Percentiles rank a stretch among this genome's conserved stretches.
These are phyloP conservation scores for Tor tambroides DNA, from an alignment of 2,113 vertebrate genomes.

Conservation along the genomic window DNA sequence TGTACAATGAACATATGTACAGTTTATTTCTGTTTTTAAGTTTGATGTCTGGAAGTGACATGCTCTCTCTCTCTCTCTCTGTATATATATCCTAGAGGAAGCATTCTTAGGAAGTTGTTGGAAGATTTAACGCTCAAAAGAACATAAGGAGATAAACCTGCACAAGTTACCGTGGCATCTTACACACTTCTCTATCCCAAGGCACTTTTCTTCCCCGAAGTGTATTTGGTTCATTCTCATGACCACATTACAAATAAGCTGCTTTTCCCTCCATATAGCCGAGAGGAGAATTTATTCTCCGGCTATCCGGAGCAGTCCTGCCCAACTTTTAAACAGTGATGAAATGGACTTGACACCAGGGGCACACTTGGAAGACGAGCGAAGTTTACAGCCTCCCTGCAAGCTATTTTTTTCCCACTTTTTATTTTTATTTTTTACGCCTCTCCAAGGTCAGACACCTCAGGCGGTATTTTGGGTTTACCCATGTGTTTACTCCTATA, in stretches of 20 bases:
- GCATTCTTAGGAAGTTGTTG: not conserved
- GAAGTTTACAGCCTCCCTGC: slow-evolving; percentile 61
- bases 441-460: slow-evolving; percentile 36
- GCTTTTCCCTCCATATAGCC: slow-evolving; percentile 42
- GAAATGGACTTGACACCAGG: slow-evolving; percentile 64
- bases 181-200: slow-evolving; percentile 13
- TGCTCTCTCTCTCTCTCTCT: not conserved
- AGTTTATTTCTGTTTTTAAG: not conserved
- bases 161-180: not conserved
- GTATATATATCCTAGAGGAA: not conserved
- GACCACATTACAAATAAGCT: slow-evolving; percentile 36
- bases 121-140: not conserved
- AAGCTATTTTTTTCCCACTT: not conserved
- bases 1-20: not conserved
- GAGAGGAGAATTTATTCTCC: slow-evolving; percentile 55
- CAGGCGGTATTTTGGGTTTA: slow-evolving; percentile 42
- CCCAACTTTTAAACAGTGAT: slow-evolving; percentile 58
- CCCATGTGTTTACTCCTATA: slow-evolving; percentile 37
- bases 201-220: not conserved
- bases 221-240: slow-evolving; percentile 31
- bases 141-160: slow-evolving; percentile 20
- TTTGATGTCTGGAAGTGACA: slow-evolving; percentile 3
- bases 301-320: slow-evolving; percentile 47
- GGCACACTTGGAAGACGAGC: slow-evolving; percentile 60
- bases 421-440: not conserved